Base-by-base conservation (phyloP, 1,140 invertebrate species). In the Chlorops oryzae region DNA sequence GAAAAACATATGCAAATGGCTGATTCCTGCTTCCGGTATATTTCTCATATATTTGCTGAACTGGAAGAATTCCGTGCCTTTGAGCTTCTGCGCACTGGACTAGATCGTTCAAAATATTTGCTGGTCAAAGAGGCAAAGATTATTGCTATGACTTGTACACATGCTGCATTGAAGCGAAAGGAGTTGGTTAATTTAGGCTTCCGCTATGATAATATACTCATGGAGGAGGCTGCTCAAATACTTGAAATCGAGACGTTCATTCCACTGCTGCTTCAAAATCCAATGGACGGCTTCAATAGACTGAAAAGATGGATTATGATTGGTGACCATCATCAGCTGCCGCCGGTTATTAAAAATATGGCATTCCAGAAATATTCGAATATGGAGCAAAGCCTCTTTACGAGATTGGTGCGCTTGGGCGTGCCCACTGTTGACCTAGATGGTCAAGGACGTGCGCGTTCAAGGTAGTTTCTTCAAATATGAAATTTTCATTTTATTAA, bases 251-350 rank as follows among this genome's bases (percentile, higher is more conserved):
- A 99, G 77, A 99, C 97, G 0, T 99, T 99, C 66, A 99, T 99
- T 65, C 97, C 97, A 0, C 75, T 99, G 7, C 75, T 99, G 0
- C 77, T 99, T 20, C 96, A 99, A 74, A 98, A 98, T 75, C 95
- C 96, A 0, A 84, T 97, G 65, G 93, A 98, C 67, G 95, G 95
- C 2, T 85, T 85, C 37, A 98, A 96, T 74, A 81, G 96, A 2
- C 73, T 99, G 24, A 99, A 99, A 74, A 81, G 97, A 12, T 99
- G 97, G 96, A 98, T 99, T 45, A 99, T 99, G 97, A 99, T 99
- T 65, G 97, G 96, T 5, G 96, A 99, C 77, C 97, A 99, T 74
- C 93, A 99, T 75, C 97, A 99, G 73, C 77, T 99, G 54, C 97
- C 97, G 1, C 97, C 97, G 0, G 94, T 99, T 9, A 97, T 99